Percentiles rank a stretch among this genome's conserved stretches.
phyloP scores from a whole-genome alignment of 1,140 invertebrate genomes.

The Drosophila pruinosa region DNA sequence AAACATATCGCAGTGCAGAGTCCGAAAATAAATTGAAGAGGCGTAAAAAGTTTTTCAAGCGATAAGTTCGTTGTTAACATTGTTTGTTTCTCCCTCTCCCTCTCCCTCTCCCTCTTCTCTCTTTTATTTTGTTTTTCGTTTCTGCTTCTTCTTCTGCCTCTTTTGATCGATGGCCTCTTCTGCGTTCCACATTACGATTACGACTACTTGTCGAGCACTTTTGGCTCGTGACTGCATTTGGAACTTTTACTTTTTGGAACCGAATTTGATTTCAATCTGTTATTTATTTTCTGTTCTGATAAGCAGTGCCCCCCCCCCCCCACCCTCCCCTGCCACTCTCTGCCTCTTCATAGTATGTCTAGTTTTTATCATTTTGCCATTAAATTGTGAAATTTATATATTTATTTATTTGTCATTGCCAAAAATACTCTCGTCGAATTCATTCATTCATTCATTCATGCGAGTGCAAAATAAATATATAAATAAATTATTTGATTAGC shows the following conservation, averaged over 20 bases:
- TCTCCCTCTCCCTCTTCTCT: background rate
- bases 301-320: background rate
- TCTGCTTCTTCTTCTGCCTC: background rate
- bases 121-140: background rate
- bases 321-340: too few relatives aligned
- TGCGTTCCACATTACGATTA: conserved; percentile 50
- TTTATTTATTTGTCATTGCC: conserved; percentile 74
- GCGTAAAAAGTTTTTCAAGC: conserved; percentile 45
- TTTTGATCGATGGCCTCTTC: conserved; percentile 54
- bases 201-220: conserved; percentile 13
- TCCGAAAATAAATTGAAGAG: conserved; percentile 65
- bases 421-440: too few relatives aligned
- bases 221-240: conserved; percentile 46
- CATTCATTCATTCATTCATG: conserved; percentile 64
- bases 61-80: conserved; percentile 68
- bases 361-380: conserved; percentile 37
- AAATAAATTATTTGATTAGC: conserved; percentile 77
- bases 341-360: background rate
- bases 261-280: conserved; percentile 26
- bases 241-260: conserved; percentile 10
- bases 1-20: conserved; percentile 18
- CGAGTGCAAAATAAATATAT: conserved; percentile 58
- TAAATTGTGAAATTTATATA: conserved; percentile 12
- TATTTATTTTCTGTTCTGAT: conserved; percentile 5
- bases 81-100: conserved; percentile 3